Evolutionary conservation across 2,113 vertebrate genomes (phyloP).

Genomic region (Tichodroma muraria): DNA sequence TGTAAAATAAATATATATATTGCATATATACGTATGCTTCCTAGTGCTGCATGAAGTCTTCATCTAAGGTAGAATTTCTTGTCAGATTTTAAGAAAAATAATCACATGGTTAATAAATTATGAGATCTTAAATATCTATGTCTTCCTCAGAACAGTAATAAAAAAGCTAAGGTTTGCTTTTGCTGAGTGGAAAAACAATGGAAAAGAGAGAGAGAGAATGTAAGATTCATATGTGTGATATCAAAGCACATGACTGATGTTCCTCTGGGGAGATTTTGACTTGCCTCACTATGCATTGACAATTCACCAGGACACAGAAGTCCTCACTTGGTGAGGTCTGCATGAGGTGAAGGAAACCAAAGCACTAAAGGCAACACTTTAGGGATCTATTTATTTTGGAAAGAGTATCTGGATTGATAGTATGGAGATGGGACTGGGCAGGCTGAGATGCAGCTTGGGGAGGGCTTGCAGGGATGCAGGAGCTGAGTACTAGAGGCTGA

Average conservation of each 20-base stretch:
- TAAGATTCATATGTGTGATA: not conserved
- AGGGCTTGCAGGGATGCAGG: not conserved
- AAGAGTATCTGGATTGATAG: not conserved
- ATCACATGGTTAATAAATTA: conserved; percentile 11
- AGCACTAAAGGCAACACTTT: not conserved
- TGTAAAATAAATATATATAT: not conserved
- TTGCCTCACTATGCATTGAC: accelerated
- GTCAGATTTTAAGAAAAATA: not conserved
- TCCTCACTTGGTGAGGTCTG: not conserved
- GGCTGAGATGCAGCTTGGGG: not conserved
- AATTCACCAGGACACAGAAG: not conserved
- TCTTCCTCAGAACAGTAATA: not conserved
- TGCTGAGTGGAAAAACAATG: not conserved
- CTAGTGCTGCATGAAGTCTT: not conserved
- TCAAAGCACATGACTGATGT: not conserved
- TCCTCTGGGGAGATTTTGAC: not conserved
- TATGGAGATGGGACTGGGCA: not conserved
- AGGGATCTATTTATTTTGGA: not conserved
- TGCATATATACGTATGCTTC: not conserved
- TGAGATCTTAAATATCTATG: not conserved
- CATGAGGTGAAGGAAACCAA: not conserved
- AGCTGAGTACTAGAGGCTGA: not conserved
- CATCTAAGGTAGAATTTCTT: not conserved
- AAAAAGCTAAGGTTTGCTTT: not conserved
- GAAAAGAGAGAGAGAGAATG: not conserved